A percentile compares a stretch with the other conserved stretches of the same genome.
phyloP scores from a whole-genome alignment of 2,113 vertebrate species.

The Protobothrops mucrosquamatus region DNA sequence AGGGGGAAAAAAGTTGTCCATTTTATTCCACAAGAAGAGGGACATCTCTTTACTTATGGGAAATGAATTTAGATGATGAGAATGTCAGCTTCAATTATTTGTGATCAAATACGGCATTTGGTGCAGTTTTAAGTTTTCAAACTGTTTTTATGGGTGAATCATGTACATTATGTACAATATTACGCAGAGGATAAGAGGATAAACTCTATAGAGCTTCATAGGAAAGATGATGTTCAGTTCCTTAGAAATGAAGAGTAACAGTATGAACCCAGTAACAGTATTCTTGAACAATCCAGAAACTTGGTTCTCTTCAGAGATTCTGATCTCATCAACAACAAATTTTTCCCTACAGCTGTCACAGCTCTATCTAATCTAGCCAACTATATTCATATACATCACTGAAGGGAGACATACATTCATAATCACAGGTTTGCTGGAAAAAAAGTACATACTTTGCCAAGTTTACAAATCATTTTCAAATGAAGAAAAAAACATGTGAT shows the following conservation, averaged over 20 bases:
- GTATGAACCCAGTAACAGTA: background rate
- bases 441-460: background rate
- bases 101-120: background rate
- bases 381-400: background rate
- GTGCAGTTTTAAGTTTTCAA: background rate
- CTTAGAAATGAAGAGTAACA: background rate
- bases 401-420: background rate
- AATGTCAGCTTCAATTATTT: background rate
- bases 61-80: background rate
- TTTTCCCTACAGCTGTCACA: background rate
- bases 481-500: background rate
- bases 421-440: too few relatives aligned
- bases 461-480: background rate
- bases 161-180: background rate
- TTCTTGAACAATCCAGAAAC: background rate
- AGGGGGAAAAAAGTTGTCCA: background rate
- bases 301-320: background rate
- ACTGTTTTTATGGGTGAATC: background rate
- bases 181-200: background rate
- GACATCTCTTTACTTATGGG: background rate
- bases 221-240: background rate
- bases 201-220: background rate
- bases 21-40: background rate
- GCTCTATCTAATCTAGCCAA: background rate
- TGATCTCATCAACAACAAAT: background rate